Conservation (phyloP, 2,113 vertebrate genomes). For the Morone chrysops region DNA sequence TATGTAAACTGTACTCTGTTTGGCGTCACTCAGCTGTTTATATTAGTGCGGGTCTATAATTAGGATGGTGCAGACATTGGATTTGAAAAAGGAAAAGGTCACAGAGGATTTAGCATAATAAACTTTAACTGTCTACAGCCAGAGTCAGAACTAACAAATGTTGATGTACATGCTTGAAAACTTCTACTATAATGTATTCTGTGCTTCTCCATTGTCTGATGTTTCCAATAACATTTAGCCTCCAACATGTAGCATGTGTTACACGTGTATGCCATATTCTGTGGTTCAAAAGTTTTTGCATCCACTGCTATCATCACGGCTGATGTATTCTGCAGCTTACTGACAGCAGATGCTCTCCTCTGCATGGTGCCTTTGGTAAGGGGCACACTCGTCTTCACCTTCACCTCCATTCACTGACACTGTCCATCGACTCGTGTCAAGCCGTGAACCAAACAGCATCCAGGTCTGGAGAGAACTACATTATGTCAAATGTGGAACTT, state of each 20-base stretch:
- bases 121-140: slow-evolving; percentile 24
- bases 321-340: slow-evolving; percentile 32
- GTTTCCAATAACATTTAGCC: not conserved
- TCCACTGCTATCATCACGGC: slow-evolving; percentile 10
- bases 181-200: not conserved
- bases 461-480: not conserved
- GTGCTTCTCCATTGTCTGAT: not conserved
- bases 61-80: slow-evolving; percentile 38
- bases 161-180: not conserved
- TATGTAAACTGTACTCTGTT: slow-evolving; percentile 53
- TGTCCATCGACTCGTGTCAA: not conserved
- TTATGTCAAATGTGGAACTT: not conserved
- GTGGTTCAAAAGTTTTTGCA: slow-evolving; percentile 37
- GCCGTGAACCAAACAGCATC: slow-evolving; percentile 15
- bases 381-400: slow-evolving; percentile 41
- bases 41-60: slow-evolving; percentile 41
- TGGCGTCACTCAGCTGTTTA: slow-evolving; percentile 49
- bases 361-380: slow-evolving; percentile 25
- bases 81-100: slow-evolving; percentile 43
- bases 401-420: slow-evolving; percentile 28
- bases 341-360: slow-evolving; percentile 65
- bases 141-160: not conserved
- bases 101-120: slow-evolving; percentile 36
- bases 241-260: not conserved
- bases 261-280: slow-evolving; percentile 26